Conservation (phyloP, 2,113 vertebrate species). For the Daboia siamensis region DNA sequence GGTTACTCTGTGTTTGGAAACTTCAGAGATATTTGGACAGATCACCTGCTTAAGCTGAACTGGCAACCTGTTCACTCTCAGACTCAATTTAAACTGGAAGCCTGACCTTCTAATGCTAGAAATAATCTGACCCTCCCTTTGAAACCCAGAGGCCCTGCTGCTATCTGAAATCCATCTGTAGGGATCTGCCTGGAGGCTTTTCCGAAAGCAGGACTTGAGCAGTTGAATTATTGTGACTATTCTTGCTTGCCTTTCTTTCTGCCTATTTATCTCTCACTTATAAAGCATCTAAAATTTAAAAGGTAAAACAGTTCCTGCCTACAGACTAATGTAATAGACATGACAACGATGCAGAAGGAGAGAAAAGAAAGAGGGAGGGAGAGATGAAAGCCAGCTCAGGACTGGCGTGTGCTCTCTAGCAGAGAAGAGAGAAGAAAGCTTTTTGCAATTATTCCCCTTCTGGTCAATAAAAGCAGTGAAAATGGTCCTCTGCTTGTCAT, state of each 20-base stretch:
- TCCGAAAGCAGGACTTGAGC: no score
- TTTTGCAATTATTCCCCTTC: background rate
- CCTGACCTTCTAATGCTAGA: background rate
- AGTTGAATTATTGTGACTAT: background rate
- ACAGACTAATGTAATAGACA: background rate
- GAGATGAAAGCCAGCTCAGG: background rate
- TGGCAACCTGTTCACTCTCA: background rate
- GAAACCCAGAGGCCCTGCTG: background rate
- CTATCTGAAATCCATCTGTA: background rate
- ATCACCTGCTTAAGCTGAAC: background rate
- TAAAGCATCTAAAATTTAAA: background rate
- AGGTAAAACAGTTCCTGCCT: background rate
- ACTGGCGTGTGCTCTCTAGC: background rate
- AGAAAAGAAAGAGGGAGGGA: background rate
- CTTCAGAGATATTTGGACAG: background rate
- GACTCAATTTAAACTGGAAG: constrained; percentile 1
- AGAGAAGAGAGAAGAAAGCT: background rate
- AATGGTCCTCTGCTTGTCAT: background rate
- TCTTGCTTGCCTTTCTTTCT: background rate
- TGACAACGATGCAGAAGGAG: background rate
- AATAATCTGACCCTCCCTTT: background rate
- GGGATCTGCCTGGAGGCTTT: background rate
- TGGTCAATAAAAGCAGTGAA: background rate
- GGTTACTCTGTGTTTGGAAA: background rate
- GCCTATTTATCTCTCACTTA: background rate